Percentiles rank a stretch among this genome's conserved stretches.
phyloP scores from a whole-genome alignment of 2,113 vertebrate genomes.

The Spea multiplicata region DNA sequence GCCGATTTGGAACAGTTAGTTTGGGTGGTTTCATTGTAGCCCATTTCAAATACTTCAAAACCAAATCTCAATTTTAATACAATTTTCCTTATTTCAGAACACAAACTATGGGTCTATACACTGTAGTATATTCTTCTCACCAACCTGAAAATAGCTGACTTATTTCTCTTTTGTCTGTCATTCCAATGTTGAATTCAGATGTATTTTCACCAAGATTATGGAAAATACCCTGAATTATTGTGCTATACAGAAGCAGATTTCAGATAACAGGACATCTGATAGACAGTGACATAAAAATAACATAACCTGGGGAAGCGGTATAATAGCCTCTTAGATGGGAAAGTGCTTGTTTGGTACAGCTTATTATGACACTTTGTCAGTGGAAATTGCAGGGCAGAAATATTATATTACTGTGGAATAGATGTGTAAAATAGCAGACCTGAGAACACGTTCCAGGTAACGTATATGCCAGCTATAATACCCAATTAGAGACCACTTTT shows the following conservation, averaged over 20 bases:
- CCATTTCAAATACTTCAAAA: too few relatives aligned
- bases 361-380: slow-evolving; percentile 33
- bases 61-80: too few relatives aligned
- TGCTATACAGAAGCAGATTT: not conserved
- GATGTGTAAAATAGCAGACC: slow-evolving; percentile 30
- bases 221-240: slow-evolving; percentile 2
- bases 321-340: slow-evolving; percentile 26
- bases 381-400: slow-evolving; percentile 34
- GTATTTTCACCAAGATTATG: not conserved
- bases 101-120: too few relatives aligned
- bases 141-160: too few relatives aligned
- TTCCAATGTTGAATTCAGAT: not conserved
- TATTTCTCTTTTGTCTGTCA: too few relatives aligned
- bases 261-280: not conserved
- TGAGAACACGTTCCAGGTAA: slow-evolving; percentile 1
- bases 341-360: slow-evolving; percentile 29
- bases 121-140: too few relatives aligned
- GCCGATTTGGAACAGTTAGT: too few relatives aligned
- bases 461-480: slow-evolving; percentile 9
- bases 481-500: not conserved
- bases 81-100: too few relatives aligned
- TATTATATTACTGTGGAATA: slow-evolving; percentile 24
- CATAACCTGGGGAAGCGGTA: slow-evolving; percentile 20
- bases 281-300: slow-evolving; percentile 37
- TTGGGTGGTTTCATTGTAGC: too few relatives aligned